These are phyloP conservation scores for Zootoca vivipara DNA, from an alignment of 2,113 vertebrate species.

Conservation along the genomic window DNA sequence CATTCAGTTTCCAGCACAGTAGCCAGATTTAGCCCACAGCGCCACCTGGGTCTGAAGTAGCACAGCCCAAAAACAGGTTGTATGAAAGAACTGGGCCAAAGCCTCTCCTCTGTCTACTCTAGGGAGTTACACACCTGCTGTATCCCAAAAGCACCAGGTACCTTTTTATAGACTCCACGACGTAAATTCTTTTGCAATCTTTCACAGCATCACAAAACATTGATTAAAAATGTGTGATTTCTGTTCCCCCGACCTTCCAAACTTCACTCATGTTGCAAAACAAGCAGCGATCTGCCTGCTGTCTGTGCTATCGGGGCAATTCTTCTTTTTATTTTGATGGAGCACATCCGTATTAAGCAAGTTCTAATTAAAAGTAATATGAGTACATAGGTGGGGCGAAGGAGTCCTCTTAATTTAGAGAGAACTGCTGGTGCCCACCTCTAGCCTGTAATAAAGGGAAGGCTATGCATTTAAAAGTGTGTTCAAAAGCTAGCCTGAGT, in stretches of 20 bases:
- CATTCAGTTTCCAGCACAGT: too few species aligned
- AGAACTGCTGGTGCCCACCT: background rate
- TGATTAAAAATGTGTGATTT: conserved; percentile 31
- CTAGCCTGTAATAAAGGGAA: background rate
- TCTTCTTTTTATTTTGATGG: conserved; percentile 16
- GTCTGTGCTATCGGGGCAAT: background rate
- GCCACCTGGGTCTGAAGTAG: background rate
- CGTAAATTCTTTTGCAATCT: conserved; percentile 21
- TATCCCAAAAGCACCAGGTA: conserved; percentile 2
- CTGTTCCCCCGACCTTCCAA: background rate
- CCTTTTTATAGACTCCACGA: background rate
- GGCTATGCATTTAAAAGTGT: background rate
- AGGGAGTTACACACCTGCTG: background rate
- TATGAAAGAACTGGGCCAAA: background rate
- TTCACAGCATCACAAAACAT: conserved; percentile 31
- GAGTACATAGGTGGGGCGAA: background rate
- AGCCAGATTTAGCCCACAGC: too few species aligned
- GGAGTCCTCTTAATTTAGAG: conserved; percentile 1
- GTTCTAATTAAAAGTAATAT: conserved; percentile 28
- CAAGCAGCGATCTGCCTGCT: background rate
- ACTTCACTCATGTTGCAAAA: conserved; percentile 23
- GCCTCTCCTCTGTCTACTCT: background rate
- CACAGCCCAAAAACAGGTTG: background rate
- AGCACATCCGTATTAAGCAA: conserved; percentile 8
- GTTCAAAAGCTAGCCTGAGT: background rate